Evolutionary conservation across 2,888 invertebrate genomes (phyloP).

Genomic region (Melipona beecheii): DNA sequence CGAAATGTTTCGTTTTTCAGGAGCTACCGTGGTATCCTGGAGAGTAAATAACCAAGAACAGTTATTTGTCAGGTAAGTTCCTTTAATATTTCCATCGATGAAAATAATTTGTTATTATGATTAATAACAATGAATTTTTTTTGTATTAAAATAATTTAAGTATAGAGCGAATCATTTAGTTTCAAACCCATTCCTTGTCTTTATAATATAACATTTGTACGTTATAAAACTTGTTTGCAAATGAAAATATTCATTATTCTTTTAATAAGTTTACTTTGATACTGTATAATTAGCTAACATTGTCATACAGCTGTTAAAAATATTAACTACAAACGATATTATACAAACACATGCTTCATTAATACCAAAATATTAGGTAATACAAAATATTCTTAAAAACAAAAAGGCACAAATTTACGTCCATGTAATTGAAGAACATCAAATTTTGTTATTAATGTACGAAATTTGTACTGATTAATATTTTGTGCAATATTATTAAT

Average conservation of each 20-base stretch:
- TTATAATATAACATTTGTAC: not conserved
- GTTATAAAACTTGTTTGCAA: not conserved
- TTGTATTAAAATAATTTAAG: not conserved
- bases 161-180: not conserved
- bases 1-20: slow-evolving; percentile 86
- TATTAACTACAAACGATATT: too few species aligned
- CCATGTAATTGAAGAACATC: not conserved
- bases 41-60: slow-evolving; percentile 98
- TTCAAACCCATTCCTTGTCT: not conserved
- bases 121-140: not conserved
- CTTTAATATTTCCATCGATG: not conserved
- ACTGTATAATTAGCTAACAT: not conserved
- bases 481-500: too few species aligned
- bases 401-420: not conserved
- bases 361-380: not conserved
- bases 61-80: slow-evolving; percentile 96
- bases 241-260: not conserved
- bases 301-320: not conserved
- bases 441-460: not conserved
- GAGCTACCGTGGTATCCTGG: slow-evolving; percentile 98
- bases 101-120: not conserved
- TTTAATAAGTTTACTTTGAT: too few species aligned
- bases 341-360: too few species aligned
- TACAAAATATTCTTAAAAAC: not conserved
- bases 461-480: not conserved